Conservation (phyloP, 2,113 vertebrate genomes). For the Peromyscus polionotus region DNA sequence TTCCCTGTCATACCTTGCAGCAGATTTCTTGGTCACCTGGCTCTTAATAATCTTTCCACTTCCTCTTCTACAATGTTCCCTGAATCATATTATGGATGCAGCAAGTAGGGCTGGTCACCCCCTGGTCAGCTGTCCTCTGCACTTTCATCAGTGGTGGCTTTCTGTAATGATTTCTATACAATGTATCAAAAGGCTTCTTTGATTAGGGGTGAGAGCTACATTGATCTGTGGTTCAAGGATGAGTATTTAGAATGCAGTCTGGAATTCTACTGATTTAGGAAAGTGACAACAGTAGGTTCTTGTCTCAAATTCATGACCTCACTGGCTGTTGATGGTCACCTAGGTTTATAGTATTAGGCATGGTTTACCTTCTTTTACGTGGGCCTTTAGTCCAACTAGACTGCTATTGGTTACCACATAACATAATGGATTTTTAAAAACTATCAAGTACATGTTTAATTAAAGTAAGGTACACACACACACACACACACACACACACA, state of each 20-base stretch:
- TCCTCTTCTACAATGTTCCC: neutral
- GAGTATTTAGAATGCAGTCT: neutral
- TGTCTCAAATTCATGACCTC: neutral
- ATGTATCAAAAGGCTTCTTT: neutral
- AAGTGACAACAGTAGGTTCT: neutral
- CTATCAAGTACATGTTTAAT: neutral
- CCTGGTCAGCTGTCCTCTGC: neutral
- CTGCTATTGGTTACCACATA: neutral
- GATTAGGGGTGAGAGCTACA: too few relatives aligned
- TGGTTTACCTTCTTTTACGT: neutral
- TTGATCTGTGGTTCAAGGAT: neutral
- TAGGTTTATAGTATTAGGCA: neutral
- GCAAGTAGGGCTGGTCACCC: neutral
- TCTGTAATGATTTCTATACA: neutral
- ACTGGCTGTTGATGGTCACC: neutral
- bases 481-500: neutral
- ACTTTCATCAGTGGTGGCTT: neutral
- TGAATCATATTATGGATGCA: neutral
- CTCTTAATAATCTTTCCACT: neutral
- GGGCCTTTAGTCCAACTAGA: neutral
- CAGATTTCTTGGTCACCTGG: neutral
- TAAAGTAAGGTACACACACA: neutral
- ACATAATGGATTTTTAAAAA: neutral
- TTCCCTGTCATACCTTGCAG: neutral
- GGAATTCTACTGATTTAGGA: neutral